Base-by-base conservation (phyloP, 2,888 invertebrate genomes). In the Tanytarsus gracilentus region DNA sequence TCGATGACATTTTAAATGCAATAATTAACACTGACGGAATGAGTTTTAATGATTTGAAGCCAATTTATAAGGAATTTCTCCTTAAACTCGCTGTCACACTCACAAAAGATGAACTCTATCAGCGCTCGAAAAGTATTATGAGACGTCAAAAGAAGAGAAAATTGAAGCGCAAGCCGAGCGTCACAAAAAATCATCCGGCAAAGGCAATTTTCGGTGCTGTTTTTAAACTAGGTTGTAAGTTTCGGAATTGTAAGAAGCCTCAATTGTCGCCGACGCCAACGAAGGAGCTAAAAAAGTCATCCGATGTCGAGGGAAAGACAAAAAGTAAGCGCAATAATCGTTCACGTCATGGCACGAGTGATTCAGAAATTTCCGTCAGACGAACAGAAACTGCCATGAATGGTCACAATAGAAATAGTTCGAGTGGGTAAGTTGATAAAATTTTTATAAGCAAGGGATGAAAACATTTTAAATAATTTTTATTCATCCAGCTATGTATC, bases 11-110 rank as follows among this genome's bases (percentile, higher is more conserved):
- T 67, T 77, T 93, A 53, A 87, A 85, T 68, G 87, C 88, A 68
- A 92, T 93, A 69, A 89, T 93, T 67, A 88, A 91, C 72, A 85
- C 90, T 30, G 89, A 92, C 71, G 92, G 92, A 62, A 92, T 92
- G 91, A 90, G 90, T 61, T 92, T 91, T 72, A 92, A 92, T 75
- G 91, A 92, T 69, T 78, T 93, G 63, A 91, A 91, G 71, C 92
- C 92, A 44, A 86, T 92, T 63, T 92, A 93, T 71, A 90, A 92
- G 71, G 92, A 92, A 74, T 89, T 93, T 69, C 76, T 93, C 51
- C 73, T 92, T 33, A 92, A 92, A 73, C 75, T 93, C 64, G 89
- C 92, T 2, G 84, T 92, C 0, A 92, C 92, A 0, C 74, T 93
- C 62, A 92, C 91, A n/a, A 90, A 91, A 75, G 92, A 93, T 68